Evolutionary conservation across 1,140 invertebrate genomes (phyloP).

Genomic region (Delia radicum): DNA sequence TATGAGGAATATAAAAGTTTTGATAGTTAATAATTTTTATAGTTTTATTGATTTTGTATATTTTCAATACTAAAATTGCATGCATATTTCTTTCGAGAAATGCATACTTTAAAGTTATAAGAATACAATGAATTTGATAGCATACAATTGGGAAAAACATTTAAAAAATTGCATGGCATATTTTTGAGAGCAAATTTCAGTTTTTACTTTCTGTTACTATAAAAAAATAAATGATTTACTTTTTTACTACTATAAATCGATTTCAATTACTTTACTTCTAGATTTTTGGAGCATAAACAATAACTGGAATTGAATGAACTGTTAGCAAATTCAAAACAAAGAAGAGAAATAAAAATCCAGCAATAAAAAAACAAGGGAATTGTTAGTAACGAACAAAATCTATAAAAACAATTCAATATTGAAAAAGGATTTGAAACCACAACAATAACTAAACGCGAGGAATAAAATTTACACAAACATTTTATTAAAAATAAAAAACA

Average conservation of each 20-base stretch:
- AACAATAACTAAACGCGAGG: conserved; percentile 21
- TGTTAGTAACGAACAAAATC: background rate
- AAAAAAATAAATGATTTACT: background rate
- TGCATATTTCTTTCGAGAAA: no score
- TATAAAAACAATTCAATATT: conserved; percentile 21
- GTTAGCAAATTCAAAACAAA: background rate
- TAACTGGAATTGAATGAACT: conserved; percentile 22
- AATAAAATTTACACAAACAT: background rate
- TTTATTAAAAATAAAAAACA: background rate
- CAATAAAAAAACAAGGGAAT: conserved; percentile 14
- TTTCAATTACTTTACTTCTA: background rate
- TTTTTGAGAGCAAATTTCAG: no score
- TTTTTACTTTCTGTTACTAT: background rate
- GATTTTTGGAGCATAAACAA: conserved; percentile 19
- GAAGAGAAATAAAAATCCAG: background rate
- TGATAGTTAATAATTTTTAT: no score
- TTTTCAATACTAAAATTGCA: no score
- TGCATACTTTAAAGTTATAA: no score
- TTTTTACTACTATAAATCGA: background rate
- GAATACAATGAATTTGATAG: no score
- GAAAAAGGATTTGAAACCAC: conserved; percentile 32
- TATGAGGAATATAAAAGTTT: no score
- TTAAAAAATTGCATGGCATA: no score
- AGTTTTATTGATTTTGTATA: no score
- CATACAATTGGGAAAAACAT: no score